Evolutionary conservation across 2,888 invertebrate genomes (phyloP).

Genomic region (Pilophorus perplexus): DNA sequence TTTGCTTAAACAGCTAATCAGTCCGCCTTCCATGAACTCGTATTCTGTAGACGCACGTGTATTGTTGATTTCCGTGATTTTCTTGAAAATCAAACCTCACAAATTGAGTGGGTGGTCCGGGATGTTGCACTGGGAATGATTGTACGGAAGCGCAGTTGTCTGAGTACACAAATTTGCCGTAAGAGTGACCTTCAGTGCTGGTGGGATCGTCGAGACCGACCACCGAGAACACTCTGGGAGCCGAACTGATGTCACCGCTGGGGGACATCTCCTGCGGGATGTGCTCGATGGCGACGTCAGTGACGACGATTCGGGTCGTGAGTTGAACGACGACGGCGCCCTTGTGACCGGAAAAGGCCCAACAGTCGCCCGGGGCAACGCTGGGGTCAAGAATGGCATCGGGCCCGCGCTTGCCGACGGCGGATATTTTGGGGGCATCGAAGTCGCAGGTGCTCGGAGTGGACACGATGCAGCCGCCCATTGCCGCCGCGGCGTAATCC

Average conservation of each 20-base stretch:
- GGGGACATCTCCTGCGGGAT: slow-evolving; percentile 56
- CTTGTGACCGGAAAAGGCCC: slow-evolving; percentile 57
- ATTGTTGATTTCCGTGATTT: slow-evolving; percentile 60
- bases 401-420: background rate
- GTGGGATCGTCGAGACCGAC: slow-evolving; percentile 4
- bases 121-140: slow-evolving; percentile 21
- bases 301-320: slow-evolving; percentile 53
- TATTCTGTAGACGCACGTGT: slow-evolving; percentile 63
- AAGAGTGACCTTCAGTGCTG: slow-evolving; percentile 9
- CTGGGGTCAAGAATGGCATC: slow-evolving; percentile 42
- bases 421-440: background rate
- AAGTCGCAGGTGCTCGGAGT: background rate
- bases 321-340: slow-evolving; percentile 58
- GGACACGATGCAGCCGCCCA: slow-evolving; percentile 9
- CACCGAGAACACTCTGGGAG: slow-evolving; percentile 53
- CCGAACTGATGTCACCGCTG: slow-evolving; percentile 56
- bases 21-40: slow-evolving; percentile 60
- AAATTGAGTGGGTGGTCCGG: background rate
- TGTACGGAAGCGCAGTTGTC: slow-evolving; percentile 32
- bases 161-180: slow-evolving; percentile 17
- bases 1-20: too few relatives aligned
- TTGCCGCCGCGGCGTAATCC: slow-evolving; percentile 18
- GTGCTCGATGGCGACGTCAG: slow-evolving; percentile 58
- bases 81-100: slow-evolving; percentile 52
- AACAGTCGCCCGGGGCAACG: slow-evolving; percentile 59